Percentiles rank a stretch among this genome's conserved stretches.
These are phyloP conservation scores for Oplegnathus fasciatus DNA, from an alignment of 2,113 vertebrate genomes.

Conservation along the genomic window DNA sequence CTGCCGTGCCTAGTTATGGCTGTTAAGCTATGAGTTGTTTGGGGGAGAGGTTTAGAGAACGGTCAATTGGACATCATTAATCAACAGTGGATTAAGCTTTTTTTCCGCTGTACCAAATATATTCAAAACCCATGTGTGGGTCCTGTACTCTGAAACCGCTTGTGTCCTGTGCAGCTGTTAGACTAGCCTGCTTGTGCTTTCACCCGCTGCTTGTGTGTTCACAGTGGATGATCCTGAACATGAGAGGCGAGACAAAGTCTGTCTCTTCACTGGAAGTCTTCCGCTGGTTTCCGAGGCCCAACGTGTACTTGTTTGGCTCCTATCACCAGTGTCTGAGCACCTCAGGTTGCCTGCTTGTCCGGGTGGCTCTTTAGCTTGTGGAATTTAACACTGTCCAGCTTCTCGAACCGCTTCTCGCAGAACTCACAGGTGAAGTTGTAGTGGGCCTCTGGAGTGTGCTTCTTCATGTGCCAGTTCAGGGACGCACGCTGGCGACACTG, in stretches of 20 bases:
- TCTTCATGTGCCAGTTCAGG: slow-evolving; percentile 97
- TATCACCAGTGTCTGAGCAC: background rate
- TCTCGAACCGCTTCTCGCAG: slow-evolving; percentile 93
- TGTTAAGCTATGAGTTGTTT: background rate
- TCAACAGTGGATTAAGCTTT: background rate
- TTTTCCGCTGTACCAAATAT: background rate
- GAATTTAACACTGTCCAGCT: slow-evolving; percentile 93
- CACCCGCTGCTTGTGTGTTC: background rate
- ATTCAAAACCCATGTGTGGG: background rate
- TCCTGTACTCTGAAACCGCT: slow-evolving; percentile 4
- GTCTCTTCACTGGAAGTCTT: slow-evolving; percentile 15
- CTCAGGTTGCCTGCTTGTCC: slow-evolving; percentile 86
- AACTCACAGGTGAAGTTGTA: slow-evolving; percentile 94
- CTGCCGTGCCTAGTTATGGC: background rate
- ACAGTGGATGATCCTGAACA: background rate
- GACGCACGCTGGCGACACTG: slow-evolving; percentile 94
- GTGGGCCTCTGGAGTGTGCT: slow-evolving; percentile 89
- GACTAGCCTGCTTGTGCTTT: background rate
- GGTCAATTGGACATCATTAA: background rate
- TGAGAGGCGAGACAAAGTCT: background rate
- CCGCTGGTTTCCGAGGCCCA: background rate
- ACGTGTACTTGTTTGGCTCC: background rate
- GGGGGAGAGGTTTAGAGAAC: background rate
- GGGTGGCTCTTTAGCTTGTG: slow-evolving; percentile 94
- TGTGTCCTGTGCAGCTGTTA: slow-evolving; percentile 73